Evolutionary conservation across 2,888 invertebrate genomes (phyloP), one percentile per base, ranked within the genome.

Genomic region (Hymenopus coronatus): DNA sequence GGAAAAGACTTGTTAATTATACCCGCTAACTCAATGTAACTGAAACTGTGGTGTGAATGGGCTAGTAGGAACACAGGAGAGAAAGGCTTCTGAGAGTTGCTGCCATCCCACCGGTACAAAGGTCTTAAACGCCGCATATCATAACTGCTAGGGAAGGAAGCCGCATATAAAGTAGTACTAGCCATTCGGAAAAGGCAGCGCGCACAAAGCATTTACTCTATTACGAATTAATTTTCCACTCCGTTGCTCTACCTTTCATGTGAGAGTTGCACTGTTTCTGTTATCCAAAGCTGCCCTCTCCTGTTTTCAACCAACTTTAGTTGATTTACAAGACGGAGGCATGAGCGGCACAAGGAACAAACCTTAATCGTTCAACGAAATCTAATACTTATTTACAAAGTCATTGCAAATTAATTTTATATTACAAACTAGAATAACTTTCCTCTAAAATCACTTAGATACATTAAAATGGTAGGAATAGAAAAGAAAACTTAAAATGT

Each of bases 181-280:
- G 87, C 82, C 87, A 82, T 87, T 82, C 33, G 82, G 54, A 87
- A 70, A 20, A 54, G 87, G 87, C 15, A 85, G 85, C 25, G 46
- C 30, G 15, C 85, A 87, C 87, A 87, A 87, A 87, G 87, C 87
- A 87, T 87, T 87, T 87, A 87, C 87, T 87, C 87, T 87, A 87
- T 88, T 88, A 84, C 82, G 85, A 88, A 88, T 88, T 88, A 88
- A 88, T 88, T 88, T 88, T 88, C 84, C 88, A 88, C 88, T 70
- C 82, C 70, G 84, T 82, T 84, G 82, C 30, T 46, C 82, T 82
- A 33, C 87, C 87, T 87, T 87, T 87, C 87, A 87, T 87, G 87
- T 87, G 82, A 82, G 82, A 87, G 87, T 82, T n/a, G 82, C 12
- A 70, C 25, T 25, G 33, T 87, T 87, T 87, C 87, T 87, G 87